Evolutionary conservation across 1,140 invertebrate species (phyloP).

Genomic region (Amphibalanus amphitrite): DNA sequence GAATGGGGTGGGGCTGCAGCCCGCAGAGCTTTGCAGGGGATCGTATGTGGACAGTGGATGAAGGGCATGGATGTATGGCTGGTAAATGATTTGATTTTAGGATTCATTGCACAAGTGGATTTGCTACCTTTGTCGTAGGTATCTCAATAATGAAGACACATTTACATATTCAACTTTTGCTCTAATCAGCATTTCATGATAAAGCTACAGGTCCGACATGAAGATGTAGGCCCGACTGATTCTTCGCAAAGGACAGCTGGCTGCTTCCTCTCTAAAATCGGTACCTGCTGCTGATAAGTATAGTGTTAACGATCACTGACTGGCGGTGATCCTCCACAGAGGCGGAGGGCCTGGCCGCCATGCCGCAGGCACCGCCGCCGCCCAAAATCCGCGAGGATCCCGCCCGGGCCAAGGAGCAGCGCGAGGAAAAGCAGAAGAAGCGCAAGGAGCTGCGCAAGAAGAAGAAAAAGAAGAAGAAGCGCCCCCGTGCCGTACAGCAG

Average conservation of each 20-base stretch:
- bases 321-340: no score
- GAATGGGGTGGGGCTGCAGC: background rate
- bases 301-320: no score
- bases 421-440: background rate
- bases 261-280: no score
- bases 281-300: no score
- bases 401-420: background rate
- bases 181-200: no score
- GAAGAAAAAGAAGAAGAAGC: conserved; percentile 26
- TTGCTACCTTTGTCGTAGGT: no score
- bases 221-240: no score
- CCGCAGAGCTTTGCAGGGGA: background rate
- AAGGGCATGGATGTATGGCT: background rate
- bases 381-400: background rate
- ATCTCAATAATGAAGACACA: no score
- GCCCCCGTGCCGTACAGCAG: conserved; percentile 17
- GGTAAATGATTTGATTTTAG: background rate
- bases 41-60: background rate
- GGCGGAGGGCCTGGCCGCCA: background rate
- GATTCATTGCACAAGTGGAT: no score
- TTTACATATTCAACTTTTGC: no score
- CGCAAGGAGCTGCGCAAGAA: conserved; percentile 10
- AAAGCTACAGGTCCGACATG: no score
- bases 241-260: no score
- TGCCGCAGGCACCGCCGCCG: background rate